Evolutionary conservation across 1,140 invertebrate genomes (phyloP).

Genomic region (Drosophila trapezifrons): DNA sequence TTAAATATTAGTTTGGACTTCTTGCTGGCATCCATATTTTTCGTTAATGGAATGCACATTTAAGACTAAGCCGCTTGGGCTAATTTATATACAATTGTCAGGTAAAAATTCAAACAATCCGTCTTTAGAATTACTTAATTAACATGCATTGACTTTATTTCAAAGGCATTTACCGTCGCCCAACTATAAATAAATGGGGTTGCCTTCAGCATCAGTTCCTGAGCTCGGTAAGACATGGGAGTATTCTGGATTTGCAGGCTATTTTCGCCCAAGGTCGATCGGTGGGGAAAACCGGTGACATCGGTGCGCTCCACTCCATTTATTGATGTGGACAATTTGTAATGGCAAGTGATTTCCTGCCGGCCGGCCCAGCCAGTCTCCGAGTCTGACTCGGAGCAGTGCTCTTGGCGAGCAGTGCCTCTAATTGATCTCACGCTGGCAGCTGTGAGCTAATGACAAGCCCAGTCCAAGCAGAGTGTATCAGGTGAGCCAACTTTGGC

Average conservation of each 20-base stretch:
- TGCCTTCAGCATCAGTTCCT: background rate
- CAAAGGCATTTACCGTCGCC: background rate
- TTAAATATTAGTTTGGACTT: background rate
- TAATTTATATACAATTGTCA: too few species aligned
- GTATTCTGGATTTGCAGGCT: background rate
- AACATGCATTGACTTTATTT: too few species aligned
- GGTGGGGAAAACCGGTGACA: conserved; percentile 30
- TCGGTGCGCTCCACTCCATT: conserved; percentile 56
- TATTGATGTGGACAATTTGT: conserved; percentile 82
- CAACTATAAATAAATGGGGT: background rate
- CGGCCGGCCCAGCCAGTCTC: conserved; percentile 28
- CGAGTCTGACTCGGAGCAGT: conserved; percentile 2
- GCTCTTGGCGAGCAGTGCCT: conserved; percentile 29
- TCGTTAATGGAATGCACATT: too few species aligned
- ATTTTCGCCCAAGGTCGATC: conserved; percentile 1
- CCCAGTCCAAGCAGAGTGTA: conserved; percentile 64
- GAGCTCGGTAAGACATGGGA: background rate
- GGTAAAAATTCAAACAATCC: too few species aligned
- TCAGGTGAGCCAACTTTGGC: conserved; percentile 51
- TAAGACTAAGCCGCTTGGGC: background rate
- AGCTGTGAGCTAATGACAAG: conserved; percentile 79
- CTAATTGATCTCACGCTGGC: conserved; percentile 78
- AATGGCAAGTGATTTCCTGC: conserved; percentile 82
- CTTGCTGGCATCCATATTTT: background rate
- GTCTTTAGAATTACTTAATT: background rate